phyloP scores from a whole-genome alignment of 1,140 invertebrate genomes.

The Drosophila sechellia region DNA sequence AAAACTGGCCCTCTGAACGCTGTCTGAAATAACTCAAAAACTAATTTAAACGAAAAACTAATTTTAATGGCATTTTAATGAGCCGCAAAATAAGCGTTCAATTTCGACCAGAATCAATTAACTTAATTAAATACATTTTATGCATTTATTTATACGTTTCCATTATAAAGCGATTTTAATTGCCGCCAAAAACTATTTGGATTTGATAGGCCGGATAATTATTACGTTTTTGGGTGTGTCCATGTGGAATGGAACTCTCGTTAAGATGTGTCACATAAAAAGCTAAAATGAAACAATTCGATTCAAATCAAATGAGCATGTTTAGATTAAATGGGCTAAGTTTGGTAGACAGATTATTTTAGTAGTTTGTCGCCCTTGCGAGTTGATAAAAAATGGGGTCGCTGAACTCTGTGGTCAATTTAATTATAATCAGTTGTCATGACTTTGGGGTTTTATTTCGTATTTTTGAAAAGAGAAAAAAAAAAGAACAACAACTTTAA shows the following conservation, averaged over 20 bases:
- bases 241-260: conserved; percentile 11
- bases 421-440: conserved; percentile 1
- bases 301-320: conserved; percentile 40
- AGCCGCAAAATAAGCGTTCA: conserved; percentile 62
- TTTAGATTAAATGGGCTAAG: conserved; percentile 6
- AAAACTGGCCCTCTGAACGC: conserved; percentile 11
- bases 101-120: conserved; percentile 69
- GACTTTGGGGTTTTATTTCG: neutral
- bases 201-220: conserved; percentile 38
- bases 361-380: neutral
- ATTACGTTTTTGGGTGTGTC: conserved; percentile 27
- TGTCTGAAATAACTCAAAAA: neutral
- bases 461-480: neutral
- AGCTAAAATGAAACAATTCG: conserved; percentile 29
- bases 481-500: no score
- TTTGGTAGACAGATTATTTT: neutral
- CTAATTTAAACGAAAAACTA: conserved; percentile 45
- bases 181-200: conserved; percentile 40
- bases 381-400: conserved; percentile 5
- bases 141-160: conserved; percentile 43
- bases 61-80: conserved; percentile 79
- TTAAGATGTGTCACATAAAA: conserved; percentile 28
- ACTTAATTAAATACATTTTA: conserved; percentile 58
- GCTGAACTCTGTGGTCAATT: conserved; percentile 5
- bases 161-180: conserved; percentile 60